Conservation (phyloP, 2,797 vertebrate species). For the Crenichthys baileyi region DNA sequence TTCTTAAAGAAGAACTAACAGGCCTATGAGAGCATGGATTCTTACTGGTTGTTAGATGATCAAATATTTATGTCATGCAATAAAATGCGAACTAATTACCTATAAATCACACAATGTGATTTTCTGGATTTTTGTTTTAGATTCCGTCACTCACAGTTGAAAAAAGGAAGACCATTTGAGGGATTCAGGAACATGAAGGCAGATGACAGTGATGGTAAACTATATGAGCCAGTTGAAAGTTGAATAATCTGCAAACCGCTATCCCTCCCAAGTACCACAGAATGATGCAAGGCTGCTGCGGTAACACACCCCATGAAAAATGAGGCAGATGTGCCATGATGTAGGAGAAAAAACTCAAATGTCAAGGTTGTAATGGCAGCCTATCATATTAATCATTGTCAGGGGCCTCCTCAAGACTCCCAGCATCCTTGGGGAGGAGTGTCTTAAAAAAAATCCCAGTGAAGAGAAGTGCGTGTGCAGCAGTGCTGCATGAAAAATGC, state of each 20-base stretch:
- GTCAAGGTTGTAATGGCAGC: slow-evolving; percentile 60
- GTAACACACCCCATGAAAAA: slow-evolving; percentile 32
- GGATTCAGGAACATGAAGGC: slow-evolving; percentile 22
- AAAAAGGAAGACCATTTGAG: slow-evolving; percentile 23
- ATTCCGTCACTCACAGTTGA: too few species aligned
- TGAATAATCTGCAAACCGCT: slow-evolving; percentile 41
- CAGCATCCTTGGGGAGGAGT: slow-evolving; percentile 62
- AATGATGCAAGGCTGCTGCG: slow-evolving; percentile 31
- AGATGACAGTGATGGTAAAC: slow-evolving; percentile 26
- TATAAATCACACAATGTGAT: too few species aligned
- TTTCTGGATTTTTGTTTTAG: too few species aligned
- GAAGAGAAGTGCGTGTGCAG: slow-evolving; percentile 54
- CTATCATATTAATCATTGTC: slow-evolving; percentile 72
- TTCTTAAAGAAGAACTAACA: too few species aligned
- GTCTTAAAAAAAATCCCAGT: slow-evolving; percentile 69
- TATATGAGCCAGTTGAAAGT: slow-evolving; percentile 35
- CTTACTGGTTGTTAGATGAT: too few species aligned
- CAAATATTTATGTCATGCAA: too few species aligned
- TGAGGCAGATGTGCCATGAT: slow-evolving; percentile 39
- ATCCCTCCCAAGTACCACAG: slow-evolving; percentile 15
- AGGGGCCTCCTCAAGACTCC: slow-evolving; percentile 63
- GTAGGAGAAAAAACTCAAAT: slow-evolving; percentile 59
- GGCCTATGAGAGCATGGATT: too few species aligned
- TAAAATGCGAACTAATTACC: too few species aligned
- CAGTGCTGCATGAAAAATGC: slow-evolving; percentile 79